A percentile compares a stretch with the other conserved stretches of the same genome.
These are phyloP conservation scores for Drosophila neonasuta DNA, from an alignment of 2,888 invertebrate genomes.

Conservation along the genomic window DNA sequence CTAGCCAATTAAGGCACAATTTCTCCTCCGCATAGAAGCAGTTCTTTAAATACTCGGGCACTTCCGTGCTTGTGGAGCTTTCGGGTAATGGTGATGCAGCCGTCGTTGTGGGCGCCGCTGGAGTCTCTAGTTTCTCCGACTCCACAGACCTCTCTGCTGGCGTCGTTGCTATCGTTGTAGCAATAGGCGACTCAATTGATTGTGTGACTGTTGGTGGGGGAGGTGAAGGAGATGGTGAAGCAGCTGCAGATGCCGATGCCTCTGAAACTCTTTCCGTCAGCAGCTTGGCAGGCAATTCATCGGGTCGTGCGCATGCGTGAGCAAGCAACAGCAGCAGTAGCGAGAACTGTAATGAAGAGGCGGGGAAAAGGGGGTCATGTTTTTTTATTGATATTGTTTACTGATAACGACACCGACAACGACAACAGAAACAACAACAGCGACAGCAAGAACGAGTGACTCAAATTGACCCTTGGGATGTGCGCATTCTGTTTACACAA, in stretches of 20 bases:
- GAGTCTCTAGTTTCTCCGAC: constrained; percentile 10
- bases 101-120: background rate
- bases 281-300: constrained; percentile 14
- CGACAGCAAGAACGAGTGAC: background rate
- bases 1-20: constrained; percentile 70
- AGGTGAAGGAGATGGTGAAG: background rate
- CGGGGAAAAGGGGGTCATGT: background rate
- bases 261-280: constrained; percentile 9
- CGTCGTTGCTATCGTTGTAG: constrained; percentile 17
- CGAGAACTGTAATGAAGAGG: constrained; percentile 25
- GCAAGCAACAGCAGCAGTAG: constrained; percentile 42
- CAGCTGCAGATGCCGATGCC: background rate
- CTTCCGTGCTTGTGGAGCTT: constrained; percentile 29
- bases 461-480: constrained; percentile 19
- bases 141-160: constrained; percentile 13
- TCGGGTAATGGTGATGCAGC: constrained; percentile 10
- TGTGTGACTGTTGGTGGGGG: constrained; percentile 3
- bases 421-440: constrained; percentile 1
- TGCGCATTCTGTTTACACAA: constrained; percentile 47
- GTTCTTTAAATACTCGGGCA: constrained; percentile 68
- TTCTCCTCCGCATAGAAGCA: constrained; percentile 80
- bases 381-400: constrained; percentile 25
- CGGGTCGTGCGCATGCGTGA: constrained; percentile 40
- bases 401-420: constrained; percentile 17
- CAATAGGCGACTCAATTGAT: constrained; percentile 7